These are phyloP conservation scores for Pterostichus madidus DNA, from an alignment of 2,888 invertebrate genomes.

Conservation along the genomic window DNA sequence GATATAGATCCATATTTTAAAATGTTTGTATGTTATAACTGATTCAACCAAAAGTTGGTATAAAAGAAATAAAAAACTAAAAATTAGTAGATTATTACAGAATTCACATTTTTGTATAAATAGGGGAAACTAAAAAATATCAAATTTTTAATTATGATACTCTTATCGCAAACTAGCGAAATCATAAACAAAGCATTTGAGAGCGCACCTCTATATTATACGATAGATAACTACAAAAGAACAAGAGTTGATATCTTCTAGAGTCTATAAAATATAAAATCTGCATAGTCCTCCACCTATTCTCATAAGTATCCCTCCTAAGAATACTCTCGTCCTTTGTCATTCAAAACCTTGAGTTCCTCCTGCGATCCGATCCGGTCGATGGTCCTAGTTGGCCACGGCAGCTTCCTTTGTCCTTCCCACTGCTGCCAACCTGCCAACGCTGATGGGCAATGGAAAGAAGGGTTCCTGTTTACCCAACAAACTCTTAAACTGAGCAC, in stretches of 20 bases:
- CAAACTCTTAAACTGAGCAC: constrained; percentile 71
- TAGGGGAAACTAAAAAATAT: too few species aligned
- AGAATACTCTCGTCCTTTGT: constrained; percentile 22
- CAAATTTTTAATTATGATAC: too few species aligned
- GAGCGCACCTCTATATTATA: too few species aligned
- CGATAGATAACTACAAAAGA: too few species aligned
- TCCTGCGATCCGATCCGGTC: constrained; percentile 10
- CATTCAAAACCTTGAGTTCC: constrained; percentile 23
- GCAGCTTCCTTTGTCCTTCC: constrained; percentile 23
- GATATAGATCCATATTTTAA: too few species aligned
- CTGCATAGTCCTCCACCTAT: constrained; percentile 24
- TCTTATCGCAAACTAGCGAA: too few species aligned
- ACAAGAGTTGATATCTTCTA: neutral
- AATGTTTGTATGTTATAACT: too few species aligned
- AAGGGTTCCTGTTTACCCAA: constrained; percentile 69
- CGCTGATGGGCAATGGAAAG: constrained; percentile 68
- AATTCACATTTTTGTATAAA: too few species aligned
- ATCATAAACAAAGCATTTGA: too few species aligned
- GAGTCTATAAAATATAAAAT: constrained; percentile 21
- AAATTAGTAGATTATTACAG: too few species aligned
- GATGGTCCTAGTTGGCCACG: constrained; percentile 30
- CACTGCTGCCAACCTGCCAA: constrained; percentile 27
- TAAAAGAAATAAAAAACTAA: too few species aligned
- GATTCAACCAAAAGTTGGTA: too few species aligned
- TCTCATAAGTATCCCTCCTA: constrained; percentile 21